Conservation (phyloP, 2,797 vertebrate species). For the Podargus strigoides region DNA sequence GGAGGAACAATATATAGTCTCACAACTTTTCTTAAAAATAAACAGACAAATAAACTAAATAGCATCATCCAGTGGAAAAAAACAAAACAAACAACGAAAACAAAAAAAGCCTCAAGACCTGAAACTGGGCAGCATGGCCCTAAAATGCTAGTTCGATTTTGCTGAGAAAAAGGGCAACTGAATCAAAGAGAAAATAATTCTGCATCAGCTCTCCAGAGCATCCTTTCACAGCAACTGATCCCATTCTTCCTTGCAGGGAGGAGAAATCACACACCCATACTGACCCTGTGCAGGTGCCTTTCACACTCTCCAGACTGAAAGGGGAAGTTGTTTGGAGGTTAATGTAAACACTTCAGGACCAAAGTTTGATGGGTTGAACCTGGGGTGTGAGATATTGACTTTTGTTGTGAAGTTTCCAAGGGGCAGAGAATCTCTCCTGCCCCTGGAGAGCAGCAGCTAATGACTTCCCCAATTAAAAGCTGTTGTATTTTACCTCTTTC, state of each 20-base stretch:
- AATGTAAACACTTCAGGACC: not conserved
- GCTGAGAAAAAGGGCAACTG: not conserved
- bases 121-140: not conserved
- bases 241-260: not conserved
- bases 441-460: not conserved
- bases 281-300: not conserved
- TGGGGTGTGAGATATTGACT: fast-evolving
- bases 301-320: not conserved
- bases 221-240: not conserved
- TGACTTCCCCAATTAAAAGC: fast-evolving
- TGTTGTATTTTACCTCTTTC: not conserved
- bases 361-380: not conserved
- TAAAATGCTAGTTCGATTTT: not conserved
- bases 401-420: not conserved
- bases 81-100: too few relatives aligned
- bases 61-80: not conserved
- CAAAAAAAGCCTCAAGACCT: not conserved
- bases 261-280: not conserved
- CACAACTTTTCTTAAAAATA: not conserved
- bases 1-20: not conserved
- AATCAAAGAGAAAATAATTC: not conserved
- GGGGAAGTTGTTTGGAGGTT: not conserved
- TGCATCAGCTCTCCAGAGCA: not conserved
- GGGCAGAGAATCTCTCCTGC: not conserved
- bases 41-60: not conserved